These are phyloP conservation scores for Xestoiulus laeticollis DNA, from an alignment of 2,888 invertebrate genomes.

Conservation along the genomic window DNA sequence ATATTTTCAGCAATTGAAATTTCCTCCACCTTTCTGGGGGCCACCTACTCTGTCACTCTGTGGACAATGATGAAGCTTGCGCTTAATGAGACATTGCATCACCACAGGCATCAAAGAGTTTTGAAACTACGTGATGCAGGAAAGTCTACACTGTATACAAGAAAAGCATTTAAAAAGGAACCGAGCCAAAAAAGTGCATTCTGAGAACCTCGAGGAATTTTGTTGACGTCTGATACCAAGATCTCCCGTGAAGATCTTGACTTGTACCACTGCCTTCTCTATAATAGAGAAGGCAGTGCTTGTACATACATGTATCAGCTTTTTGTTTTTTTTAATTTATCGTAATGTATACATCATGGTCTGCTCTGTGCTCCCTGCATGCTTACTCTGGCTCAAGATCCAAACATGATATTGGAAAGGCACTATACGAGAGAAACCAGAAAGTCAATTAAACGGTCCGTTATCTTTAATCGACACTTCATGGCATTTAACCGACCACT, in stretches of 20 bases:
- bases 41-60: no score
- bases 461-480: not conserved
- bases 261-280: not conserved
- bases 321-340: not conserved
- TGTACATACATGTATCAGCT: no score
- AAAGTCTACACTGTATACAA: not conserved
- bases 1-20: not conserved
- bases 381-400: not conserved
- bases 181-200: not conserved
- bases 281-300: no score
- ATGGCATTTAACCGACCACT: not conserved
- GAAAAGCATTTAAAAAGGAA: not conserved
- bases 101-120: not conserved
- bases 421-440: not conserved
- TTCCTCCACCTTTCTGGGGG: not conserved
- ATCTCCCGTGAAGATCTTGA: not conserved
- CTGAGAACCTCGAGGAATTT: not conserved
- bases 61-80: not conserved
- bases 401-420: not conserved
- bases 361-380: not conserved
- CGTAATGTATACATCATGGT: not conserved
- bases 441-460: not conserved
- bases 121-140: not conserved
- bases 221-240: not conserved
- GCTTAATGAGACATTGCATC: not conserved